Base-by-base conservation (phyloP, 2,888 invertebrate species). In the Hirtodrosophila trivittata region DNA sequence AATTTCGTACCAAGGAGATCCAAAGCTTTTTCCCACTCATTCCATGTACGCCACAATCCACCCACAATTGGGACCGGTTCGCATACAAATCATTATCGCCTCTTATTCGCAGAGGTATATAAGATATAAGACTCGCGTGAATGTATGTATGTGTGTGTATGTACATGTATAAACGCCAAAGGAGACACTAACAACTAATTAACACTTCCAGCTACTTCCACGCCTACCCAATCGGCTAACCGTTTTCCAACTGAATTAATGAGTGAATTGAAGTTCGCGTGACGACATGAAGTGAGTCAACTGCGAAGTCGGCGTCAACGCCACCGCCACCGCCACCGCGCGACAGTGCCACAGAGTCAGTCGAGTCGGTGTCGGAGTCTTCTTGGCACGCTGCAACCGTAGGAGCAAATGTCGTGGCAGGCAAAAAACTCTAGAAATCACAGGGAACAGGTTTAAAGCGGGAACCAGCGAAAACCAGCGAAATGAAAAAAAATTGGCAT, bases 361-460 rank as follows among this genome's bases (percentile, higher is more conserved):
- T 26, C 38, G 28, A 38, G 56, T 33, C 63, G 46, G 62, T 32
- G 25, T 41, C 47, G 45, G 43, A 12, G 21, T 32, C 57, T 75
- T 70, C n/a, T 75, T 38, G 59, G 73, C 62, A 72, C 54, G 58
- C 49, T 57, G 66, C 52, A 50, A 52, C 57, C 52, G 52, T 60
- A 75, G 77, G 76, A 86, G 67, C 81, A 86, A 81, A 86, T 82
- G 85, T 86, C 86, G 85, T 85, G n/a, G n/a, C n/a, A n/a, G n/a
- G 78, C 85, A 68, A 66, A 66, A 64, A 63, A 57, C n/a, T n/a
- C n/a, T n/a, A n/a, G n/a, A 69, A 77, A 85, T 84, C 77, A 64
- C 66, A n/a, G 59, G 67, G 62, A 85, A 85, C 85, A 62, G 85
- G 80, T 80, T 80, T 72, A 41, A 39, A 33, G 45, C 38, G 45